These are phyloP conservation scores for Steinernema scapterisci DNA, from an alignment of 2,888 invertebrate species.

Conservation along the genomic window DNA sequence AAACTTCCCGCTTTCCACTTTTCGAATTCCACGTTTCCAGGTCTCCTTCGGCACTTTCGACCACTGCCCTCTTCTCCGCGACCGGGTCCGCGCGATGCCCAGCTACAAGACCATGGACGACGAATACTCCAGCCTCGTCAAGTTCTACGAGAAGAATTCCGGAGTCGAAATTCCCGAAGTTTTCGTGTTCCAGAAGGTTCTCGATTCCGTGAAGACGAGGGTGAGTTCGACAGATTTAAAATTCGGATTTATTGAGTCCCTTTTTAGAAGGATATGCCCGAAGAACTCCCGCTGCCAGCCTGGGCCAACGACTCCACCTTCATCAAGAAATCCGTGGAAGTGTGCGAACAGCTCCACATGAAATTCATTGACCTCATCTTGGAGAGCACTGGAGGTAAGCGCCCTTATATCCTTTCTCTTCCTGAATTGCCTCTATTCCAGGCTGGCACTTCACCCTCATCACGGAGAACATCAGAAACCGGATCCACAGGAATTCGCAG, in stretches of 20 bases:
- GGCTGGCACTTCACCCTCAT: slow-evolving; percentile 44
- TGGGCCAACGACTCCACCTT: slow-evolving; percentile 48
- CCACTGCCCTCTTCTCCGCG: slow-evolving; percentile 24
- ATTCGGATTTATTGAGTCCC: too few species aligned
- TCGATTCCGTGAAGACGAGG: slow-evolving; percentile 50
- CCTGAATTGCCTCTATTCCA: background rate
- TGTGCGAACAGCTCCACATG: slow-evolving; percentile 17
- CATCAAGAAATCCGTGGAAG: slow-evolving; percentile 5
- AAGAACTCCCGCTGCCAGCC: slow-evolving; percentile 47
- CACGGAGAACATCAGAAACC: slow-evolving; percentile 36
- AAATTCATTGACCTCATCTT: slow-evolving; percentile 26
- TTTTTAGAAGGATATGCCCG: slow-evolving; percentile 41
- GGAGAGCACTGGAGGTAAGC: background rate
- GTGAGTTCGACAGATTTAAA: too few species aligned
- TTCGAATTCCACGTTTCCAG: slow-evolving; percentile 34
- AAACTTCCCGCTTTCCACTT: too few species aligned
- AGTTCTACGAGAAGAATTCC: slow-evolving; percentile 32
- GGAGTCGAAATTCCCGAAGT: slow-evolving; percentile 38
- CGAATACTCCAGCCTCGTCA: background rate
- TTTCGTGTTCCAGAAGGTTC: slow-evolving; percentile 39
- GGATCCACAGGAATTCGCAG: slow-evolving; percentile 37
- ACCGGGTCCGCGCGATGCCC: background rate
- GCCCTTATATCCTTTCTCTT: too few species aligned
- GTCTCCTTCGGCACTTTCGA: slow-evolving; percentile 48
- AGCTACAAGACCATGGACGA: slow-evolving; percentile 28